A percentile compares a stretch with the other conserved stretches of the same genome.
phyloP scores from a whole-genome alignment of 2,797 vertebrate species.

The Esox masquinongy region DNA sequence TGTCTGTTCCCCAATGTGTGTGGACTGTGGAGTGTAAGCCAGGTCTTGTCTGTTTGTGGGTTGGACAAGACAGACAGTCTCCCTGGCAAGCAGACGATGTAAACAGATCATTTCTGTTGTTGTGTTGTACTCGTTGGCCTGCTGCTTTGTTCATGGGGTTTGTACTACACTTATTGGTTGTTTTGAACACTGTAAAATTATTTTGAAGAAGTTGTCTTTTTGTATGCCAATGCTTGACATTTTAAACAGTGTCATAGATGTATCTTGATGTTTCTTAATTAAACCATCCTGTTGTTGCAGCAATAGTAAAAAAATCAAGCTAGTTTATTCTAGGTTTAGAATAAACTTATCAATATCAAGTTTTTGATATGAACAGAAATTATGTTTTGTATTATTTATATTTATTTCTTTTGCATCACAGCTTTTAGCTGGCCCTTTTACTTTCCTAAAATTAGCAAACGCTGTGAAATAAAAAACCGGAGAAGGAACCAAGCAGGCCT shows the following conservation, averaged over 20 bases:
- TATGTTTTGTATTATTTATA: background rate
- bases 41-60: constrained; percentile 41
- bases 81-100: constrained; percentile 24
- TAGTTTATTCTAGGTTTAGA: too few species aligned
- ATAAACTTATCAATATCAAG: background rate
- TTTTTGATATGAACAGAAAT: background rate
- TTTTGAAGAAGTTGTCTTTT: background rate
- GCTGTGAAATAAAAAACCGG: background rate
- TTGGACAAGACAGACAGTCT: constrained; percentile 14
- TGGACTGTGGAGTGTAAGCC: constrained; percentile 20
- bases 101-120: constrained; percentile 23
- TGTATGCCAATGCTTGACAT: background rate
- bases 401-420: background rate
- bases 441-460: background rate
- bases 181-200: background rate
- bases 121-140: background rate
- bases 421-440: background rate
- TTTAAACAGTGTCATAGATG: background rate
- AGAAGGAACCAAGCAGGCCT: too few species aligned
- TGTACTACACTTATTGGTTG: background rate
- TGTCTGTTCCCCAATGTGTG: constrained; percentile 46
- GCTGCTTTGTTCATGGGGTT: constrained; percentile 2
- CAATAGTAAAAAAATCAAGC: too few species aligned
- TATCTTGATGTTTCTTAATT: too few species aligned
- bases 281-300: too few species aligned